Evolutionary conservation across 2,888 invertebrate species (phyloP).

Genomic region (Teleiodes luculella): DNA sequence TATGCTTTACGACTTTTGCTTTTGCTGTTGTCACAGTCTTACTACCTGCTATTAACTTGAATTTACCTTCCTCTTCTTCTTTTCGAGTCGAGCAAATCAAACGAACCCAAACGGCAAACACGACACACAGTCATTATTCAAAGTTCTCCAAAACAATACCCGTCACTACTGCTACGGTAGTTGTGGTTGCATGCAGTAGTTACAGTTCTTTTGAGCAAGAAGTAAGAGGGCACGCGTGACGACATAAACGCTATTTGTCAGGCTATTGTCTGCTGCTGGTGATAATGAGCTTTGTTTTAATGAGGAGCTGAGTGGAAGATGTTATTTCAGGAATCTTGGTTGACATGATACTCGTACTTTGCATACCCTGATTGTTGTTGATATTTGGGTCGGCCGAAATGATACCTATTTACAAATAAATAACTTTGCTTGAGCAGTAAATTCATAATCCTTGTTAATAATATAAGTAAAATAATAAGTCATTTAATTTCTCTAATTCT

Average conservation of each 20-base stretch:
- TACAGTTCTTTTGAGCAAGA: background rate
- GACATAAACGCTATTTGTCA: background rate
- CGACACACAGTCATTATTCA: constrained; percentile 31
- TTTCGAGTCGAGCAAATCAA: constrained; percentile 9
- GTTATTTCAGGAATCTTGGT: background rate
- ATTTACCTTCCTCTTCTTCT: background rate
- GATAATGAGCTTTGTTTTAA: constrained; percentile 8
- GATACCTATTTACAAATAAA: no score
- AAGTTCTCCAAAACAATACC: constrained; percentile 39
- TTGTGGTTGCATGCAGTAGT: constrained; percentile 20
- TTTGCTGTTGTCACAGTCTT: no score
- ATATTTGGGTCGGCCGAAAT: no score
- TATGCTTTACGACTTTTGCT: no score
- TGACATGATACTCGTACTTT: background rate
- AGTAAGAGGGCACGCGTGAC: constrained; percentile 5
- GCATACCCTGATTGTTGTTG: no score
- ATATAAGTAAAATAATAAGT: no score
- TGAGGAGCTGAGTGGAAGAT: background rate
- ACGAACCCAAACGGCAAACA: constrained; percentile 17
- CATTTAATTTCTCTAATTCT: no score
- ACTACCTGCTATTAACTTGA: no score
- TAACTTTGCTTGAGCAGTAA: no score
- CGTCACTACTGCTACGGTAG: constrained; percentile 64
- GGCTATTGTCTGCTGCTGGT: background rate
- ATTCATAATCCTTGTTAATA: no score